These are phyloP conservation scores for Phalacrocorax aristotelis DNA, from an alignment of 2,113 vertebrate species.

Conservation along the genomic window DNA sequence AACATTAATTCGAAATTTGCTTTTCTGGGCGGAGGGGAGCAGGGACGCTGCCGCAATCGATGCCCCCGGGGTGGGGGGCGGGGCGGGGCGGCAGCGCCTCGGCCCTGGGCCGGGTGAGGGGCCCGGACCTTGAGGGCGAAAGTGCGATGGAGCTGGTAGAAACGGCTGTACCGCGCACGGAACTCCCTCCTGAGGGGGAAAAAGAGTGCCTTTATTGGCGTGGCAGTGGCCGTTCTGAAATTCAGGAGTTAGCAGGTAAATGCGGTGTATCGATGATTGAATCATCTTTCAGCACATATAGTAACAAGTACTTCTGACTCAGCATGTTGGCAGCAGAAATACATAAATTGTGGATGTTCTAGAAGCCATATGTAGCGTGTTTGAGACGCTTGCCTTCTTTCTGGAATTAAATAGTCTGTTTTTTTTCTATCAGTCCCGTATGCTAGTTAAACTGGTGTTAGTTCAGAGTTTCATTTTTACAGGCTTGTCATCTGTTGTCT, in stretches of 20 bases:
- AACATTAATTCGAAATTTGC: too few relatives aligned
- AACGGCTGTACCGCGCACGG: not conserved
- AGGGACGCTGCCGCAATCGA: too few relatives aligned
- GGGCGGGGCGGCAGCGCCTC: not conserved
- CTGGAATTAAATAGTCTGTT: not conserved
- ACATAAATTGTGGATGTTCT: not conserved
- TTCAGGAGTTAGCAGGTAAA: not conserved
- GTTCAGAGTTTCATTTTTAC: not conserved
- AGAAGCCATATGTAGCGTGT: not conserved
- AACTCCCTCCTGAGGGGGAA: not conserved
- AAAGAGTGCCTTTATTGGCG: too few relatives aligned
- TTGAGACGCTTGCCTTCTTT: not conserved
- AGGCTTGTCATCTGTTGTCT: rapidly evolving
- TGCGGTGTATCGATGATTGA: not conserved
- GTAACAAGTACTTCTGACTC: conserved; percentile 24
- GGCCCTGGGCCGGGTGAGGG: not conserved
- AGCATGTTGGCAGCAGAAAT: not conserved
- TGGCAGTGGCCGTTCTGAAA: too few relatives aligned
- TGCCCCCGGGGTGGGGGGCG: too few relatives aligned
- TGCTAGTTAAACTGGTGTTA: not conserved
- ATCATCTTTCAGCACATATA: not conserved
- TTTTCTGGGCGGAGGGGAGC: not conserved
- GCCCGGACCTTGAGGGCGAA: not conserved
- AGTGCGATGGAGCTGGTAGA: not conserved
- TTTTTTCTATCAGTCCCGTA: not conserved